A percentile compares a stretch with the other conserved stretches of the same genome.
These are phyloP conservation scores for Aulostomus chinensis DNA, from an alignment of 2,797 vertebrate genomes.

Conservation along the genomic window DNA sequence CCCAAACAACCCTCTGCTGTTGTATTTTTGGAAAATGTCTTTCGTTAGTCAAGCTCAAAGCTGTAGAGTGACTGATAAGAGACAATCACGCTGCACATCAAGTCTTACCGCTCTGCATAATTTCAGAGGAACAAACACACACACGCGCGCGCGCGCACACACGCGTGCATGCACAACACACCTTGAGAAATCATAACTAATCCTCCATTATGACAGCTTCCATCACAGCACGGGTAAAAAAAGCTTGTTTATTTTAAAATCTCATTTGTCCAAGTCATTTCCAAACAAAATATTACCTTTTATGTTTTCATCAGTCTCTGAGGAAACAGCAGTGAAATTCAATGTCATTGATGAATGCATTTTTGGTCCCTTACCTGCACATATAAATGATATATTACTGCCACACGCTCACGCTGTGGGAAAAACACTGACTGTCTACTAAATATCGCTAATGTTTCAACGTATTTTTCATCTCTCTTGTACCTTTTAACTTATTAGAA, in stretches of 20 bases:
- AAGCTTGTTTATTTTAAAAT: constrained; percentile 48
- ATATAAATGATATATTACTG: no score
- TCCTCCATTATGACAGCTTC: constrained; percentile 36
- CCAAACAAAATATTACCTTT: no score
- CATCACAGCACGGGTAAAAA: constrained; percentile 18
- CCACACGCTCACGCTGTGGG: no score
- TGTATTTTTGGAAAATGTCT: constrained; percentile 38
- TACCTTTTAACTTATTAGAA: no score
- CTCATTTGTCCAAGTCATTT: constrained; percentile 50
- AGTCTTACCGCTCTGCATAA: constrained; percentile 24
- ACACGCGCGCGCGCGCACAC: background rate
- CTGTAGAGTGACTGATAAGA: constrained; percentile 54
- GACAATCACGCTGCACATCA: constrained; percentile 14
- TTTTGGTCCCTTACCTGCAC: no score
- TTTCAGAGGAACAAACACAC: constrained; percentile 23
- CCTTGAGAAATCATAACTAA: constrained; percentile 40
- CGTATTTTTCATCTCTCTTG: no score
- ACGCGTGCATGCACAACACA: constrained; percentile 8
- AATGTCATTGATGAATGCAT: no score
- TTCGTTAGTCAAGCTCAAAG: constrained; percentile 35
- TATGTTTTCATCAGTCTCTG: no score
- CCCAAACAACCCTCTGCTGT: constrained; percentile 1
- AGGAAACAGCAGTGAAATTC: no score
- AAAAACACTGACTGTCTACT: no score
- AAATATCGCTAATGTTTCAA: no score